phyloP scores from a whole-genome alignment of 2,797 vertebrate species.

The Sus cebifrons region DNA sequence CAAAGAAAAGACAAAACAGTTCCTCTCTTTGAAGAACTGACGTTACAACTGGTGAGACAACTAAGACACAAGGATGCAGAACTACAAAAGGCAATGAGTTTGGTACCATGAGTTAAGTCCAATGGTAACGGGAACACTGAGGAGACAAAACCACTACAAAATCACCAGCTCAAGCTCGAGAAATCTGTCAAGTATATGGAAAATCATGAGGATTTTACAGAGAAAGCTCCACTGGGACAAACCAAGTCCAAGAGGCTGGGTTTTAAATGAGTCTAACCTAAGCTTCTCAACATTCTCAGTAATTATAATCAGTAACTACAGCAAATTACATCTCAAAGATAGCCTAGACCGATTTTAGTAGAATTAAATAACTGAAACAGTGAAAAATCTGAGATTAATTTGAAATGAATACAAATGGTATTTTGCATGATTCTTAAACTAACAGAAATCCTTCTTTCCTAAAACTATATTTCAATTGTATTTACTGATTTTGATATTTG shows the following conservation, averaged over 20 bases:
- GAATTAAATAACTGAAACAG: slow-evolving; percentile 58
- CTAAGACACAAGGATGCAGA: background rate
- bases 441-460: slow-evolving; percentile 23
- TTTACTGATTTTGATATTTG: slow-evolving; percentile 62
- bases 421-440: slow-evolving; percentile 62
- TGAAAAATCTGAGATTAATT: slow-evolving; percentile 30
- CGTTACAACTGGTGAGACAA: slow-evolving; percentile 5
- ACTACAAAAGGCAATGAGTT: background rate
- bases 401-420: slow-evolving; percentile 43
- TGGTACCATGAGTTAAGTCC: background rate
- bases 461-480: slow-evolving; percentile 67
- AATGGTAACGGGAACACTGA: background rate
- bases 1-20: slow-evolving; percentile 31
- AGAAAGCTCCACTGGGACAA: background rate
- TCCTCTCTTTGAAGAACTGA: background rate
- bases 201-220: background rate
- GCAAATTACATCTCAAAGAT: slow-evolving; percentile 1
- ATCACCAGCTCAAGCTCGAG: background rate
- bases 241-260: background rate
- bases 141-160: background rate
- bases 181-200: background rate
- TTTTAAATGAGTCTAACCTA: slow-evolving; percentile 24
- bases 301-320: slow-evolving; percentile 30
- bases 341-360: background rate
- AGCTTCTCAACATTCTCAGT: slow-evolving; percentile 42